Evolutionary conservation across 2,797 vertebrate genomes (phyloP).

Genomic region (Malacoctenus gilli): DNA sequence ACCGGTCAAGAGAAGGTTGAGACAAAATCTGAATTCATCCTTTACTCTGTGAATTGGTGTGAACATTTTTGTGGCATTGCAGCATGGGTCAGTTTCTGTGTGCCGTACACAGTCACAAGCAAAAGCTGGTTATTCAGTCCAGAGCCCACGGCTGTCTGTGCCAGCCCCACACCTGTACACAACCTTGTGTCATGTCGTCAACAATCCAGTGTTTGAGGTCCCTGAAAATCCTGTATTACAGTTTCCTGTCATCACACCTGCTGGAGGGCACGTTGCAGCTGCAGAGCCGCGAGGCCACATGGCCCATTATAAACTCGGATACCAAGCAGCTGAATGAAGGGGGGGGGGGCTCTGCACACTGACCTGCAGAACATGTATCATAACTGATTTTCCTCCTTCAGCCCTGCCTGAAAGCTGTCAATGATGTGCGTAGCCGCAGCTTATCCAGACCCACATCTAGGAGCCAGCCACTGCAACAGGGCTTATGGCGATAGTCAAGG

Average conservation of each 20-base stretch:
- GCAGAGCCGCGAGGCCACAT: conserved; percentile 23
- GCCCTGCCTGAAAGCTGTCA: conserved; percentile 45
- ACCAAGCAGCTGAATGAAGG: conserved; percentile 44
- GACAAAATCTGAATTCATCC: neutral
- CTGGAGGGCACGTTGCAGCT: conserved; percentile 56
- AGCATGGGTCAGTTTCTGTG: neutral
- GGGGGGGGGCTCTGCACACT: conserved; percentile 30
- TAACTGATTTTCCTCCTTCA: conserved; percentile 55
- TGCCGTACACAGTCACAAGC: neutral
- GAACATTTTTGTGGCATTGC: neutral
- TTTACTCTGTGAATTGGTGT: neutral
- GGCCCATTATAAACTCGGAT: conserved; percentile 46
- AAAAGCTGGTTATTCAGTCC: conserved; percentile 21
- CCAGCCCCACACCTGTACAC: conserved; percentile 8
- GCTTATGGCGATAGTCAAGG: conserved; percentile 68
- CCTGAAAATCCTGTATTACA: conserved; percentile 50
- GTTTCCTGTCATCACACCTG: conserved; percentile 56
- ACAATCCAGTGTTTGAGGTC: conserved; percentile 43
- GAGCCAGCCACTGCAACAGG: conserved; percentile 49
- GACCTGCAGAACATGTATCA: conserved; percentile 56
- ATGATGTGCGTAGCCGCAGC: conserved; percentile 44
- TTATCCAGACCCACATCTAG: conserved; percentile 59
- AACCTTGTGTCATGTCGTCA: conserved; percentile 38
- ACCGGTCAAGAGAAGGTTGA: no score
- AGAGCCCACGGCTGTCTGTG: conserved; percentile 23